Percentiles rank a stretch among this genome's conserved stretches.
Evolutionary conservation across 2,113 vertebrate genomes (phyloP).

Genomic region (Catharus minimus): DNA sequence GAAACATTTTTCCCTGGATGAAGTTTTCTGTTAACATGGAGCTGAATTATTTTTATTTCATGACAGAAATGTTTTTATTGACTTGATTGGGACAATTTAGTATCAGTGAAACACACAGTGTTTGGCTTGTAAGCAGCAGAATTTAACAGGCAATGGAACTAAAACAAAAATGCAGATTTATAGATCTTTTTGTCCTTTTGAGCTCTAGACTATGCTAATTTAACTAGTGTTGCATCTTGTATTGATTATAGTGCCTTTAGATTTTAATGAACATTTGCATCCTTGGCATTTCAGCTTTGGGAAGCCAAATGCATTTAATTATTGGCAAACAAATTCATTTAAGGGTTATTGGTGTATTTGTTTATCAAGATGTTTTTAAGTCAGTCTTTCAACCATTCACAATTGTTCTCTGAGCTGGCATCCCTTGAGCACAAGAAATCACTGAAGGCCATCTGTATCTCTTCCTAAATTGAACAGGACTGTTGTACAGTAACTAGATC

Average conservation of each 20-base stretch:
- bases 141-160: not conserved
- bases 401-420: conserved; percentile 31
- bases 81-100: not conserved
- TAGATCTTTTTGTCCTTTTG: not conserved
- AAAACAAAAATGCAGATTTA: not conserved
- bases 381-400: conserved; percentile 1
- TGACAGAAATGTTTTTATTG: not conserved
- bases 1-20: not conserved
- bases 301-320: not conserved
- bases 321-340: not conserved
- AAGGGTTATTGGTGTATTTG: conserved; percentile 3
- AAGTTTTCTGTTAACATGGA: not conserved
- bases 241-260: conserved; percentile 2
- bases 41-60: not conserved
- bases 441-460: conserved; percentile 16
- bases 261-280: conserved; percentile 12
- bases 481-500: not conserved
- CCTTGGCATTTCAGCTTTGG: not conserved
- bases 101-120: not conserved
- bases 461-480: not conserved
- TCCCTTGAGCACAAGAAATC: conserved; percentile 6
- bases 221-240: not conserved
- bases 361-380: conserved; percentile 37
- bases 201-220: not conserved
- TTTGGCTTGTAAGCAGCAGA: conserved; percentile 25